A percentile compares a stretch with the other conserved stretches of the same genome.
Conservation (phyloP, 2,797 vertebrate species). For the Pseudocheirus occidentalis region DNA sequence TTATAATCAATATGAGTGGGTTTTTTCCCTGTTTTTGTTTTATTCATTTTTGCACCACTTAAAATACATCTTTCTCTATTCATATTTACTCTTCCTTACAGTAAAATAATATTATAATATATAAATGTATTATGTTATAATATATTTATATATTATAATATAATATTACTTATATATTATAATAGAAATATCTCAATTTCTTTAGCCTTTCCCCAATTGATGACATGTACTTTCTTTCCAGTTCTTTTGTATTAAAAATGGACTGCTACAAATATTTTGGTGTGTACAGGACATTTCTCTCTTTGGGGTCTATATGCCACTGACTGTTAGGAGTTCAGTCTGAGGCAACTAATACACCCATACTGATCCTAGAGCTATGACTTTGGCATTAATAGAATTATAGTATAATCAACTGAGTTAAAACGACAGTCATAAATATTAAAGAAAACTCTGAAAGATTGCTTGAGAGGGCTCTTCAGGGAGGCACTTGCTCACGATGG, state of each 20-base stretch:
- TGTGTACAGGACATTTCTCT: not conserved
- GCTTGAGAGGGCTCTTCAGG: not conserved
- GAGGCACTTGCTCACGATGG: not conserved
- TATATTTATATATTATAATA: not conserved
- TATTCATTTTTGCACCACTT: not conserved
- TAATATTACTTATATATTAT: too few relatives aligned
- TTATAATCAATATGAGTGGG: not conserved
- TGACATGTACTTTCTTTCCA: not conserved
- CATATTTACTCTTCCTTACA: not conserved
- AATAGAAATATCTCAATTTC: not conserved
- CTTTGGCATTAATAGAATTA: not conserved
- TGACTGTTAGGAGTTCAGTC: not conserved
- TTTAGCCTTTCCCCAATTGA: not conserved
- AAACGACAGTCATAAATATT: not conserved
- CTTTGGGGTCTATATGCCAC: not conserved
- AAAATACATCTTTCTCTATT: not conserved
- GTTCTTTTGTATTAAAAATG: not conserved
- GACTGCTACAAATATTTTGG: not conserved
- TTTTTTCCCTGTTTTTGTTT: not conserved
- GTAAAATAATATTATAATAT: not conserved
- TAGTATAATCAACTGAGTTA: not conserved
- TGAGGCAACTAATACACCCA: not conserved
- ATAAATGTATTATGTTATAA: not conserved
- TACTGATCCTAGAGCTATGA: not conserved
- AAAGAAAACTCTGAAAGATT: conserved; percentile 34